Evolutionary conservation across 2,113 vertebrate genomes (phyloP).

Genomic region (Penelope pileata): DNA sequence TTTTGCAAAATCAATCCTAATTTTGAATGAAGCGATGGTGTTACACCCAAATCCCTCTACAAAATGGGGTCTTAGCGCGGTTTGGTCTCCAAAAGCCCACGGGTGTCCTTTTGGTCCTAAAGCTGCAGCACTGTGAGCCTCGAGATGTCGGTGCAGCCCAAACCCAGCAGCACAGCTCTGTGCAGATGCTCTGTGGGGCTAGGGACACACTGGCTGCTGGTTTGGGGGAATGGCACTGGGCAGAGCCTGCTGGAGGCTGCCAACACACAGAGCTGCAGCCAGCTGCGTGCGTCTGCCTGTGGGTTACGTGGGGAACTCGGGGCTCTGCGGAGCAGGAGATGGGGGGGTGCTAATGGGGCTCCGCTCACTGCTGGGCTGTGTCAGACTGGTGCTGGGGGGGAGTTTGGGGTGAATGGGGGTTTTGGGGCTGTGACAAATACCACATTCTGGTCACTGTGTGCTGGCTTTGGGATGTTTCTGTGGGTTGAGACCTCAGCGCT

Average conservation of each 20-base stretch:
- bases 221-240: neutral
- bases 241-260: neutral
- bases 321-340: neutral
- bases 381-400: neutral
- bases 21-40: neutral
- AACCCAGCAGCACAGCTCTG: neutral
- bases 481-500: neutral
- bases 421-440: neutral
- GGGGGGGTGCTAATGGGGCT: fast-evolving
- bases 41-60: neutral
- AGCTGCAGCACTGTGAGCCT: neutral
- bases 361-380: neutral
- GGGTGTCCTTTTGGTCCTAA: neutral
- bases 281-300: neutral
- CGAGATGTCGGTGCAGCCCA: fast-evolving
- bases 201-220: neutral
- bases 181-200: neutral
- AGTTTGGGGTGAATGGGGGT: neutral
- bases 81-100: neutral
- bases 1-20: neutral
- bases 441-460: fast-evolving
- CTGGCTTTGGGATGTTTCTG: neutral
- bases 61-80: neutral
- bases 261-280: neutral
- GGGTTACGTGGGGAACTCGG: fast-evolving